These are phyloP conservation scores for Archegozetes longisetosus DNA, from an alignment of 1,140 invertebrate genomes.

Conservation along the genomic window DNA sequence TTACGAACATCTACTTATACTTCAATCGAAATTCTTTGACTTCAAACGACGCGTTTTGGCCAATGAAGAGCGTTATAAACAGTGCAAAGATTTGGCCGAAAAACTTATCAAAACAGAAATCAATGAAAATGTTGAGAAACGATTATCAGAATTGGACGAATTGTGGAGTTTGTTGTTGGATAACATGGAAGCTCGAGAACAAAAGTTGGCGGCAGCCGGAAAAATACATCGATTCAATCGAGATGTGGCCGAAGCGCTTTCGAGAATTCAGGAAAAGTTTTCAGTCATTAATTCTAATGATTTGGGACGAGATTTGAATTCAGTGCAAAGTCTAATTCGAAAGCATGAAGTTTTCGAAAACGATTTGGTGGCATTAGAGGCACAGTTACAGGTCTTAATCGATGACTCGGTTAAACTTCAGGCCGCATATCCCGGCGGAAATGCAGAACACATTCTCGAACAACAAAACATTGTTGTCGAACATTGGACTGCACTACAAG, in stretches of 20 bases:
- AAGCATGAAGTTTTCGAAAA: constrained; percentile 89
- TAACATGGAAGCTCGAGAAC: constrained; percentile 64
- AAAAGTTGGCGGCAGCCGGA: constrained; percentile 72
- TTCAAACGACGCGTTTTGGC: constrained; percentile 79
- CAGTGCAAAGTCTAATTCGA: constrained; percentile 60
- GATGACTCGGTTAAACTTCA: constrained; percentile 79
- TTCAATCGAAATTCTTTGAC: constrained; percentile 88
- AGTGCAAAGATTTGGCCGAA: constrained; percentile 77
- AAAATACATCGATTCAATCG: constrained; percentile 93
- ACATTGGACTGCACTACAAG: constrained; percentile 72
- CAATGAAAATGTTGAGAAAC: background rate
- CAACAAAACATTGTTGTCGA: constrained; percentile 65
- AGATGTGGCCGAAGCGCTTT: constrained; percentile 79
- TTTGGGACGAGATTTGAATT: constrained; percentile 68
- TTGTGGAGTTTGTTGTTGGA: constrained; percentile 75
- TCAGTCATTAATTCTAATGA: constrained; percentile 53
- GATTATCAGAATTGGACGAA: constrained; percentile 26
- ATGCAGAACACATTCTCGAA: constrained; percentile 69
- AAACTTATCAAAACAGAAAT: constrained; percentile 38
- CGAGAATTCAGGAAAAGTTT: constrained; percentile 73
- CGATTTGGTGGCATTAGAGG: constrained; percentile 80
- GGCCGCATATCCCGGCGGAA: constrained; percentile 73
- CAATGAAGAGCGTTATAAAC: constrained; percentile 76
- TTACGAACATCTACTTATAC: constrained; percentile 79
- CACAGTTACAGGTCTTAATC: constrained; percentile 59